A percentile compares a stretch with the other conserved stretches of the same genome.
Conservation (phyloP, 2,888 invertebrate genomes). For the Agonum fuliginosum region DNA sequence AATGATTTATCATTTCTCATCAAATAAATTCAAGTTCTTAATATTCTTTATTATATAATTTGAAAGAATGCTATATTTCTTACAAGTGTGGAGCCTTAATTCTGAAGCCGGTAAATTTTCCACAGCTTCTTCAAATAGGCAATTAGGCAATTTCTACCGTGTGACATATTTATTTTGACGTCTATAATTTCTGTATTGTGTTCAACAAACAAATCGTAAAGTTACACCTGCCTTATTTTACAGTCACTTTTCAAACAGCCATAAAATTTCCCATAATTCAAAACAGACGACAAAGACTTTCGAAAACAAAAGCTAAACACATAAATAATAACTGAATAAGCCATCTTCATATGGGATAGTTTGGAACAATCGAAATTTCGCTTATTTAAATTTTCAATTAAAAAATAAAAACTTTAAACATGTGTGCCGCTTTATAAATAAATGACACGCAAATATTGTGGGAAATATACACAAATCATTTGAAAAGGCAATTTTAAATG, state of each 20-base stretch:
- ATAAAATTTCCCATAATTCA: conserved; percentile 28
- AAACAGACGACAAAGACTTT: conserved; percentile 19
- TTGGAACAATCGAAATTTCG: too few relatives aligned
- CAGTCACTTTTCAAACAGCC: conserved; percentile 25
- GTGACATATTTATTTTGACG: background rate
- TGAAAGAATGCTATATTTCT: too few relatives aligned
- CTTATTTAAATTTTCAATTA: conserved; percentile 14
- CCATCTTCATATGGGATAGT: background rate
- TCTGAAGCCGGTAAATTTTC: too few relatives aligned
- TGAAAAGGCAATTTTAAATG: too few relatives aligned
- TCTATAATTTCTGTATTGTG: conserved; percentile 12
- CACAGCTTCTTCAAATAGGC: too few relatives aligned
- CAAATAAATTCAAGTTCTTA: too few relatives aligned
- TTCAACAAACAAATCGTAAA: conserved; percentile 20
- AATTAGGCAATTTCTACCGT: too few relatives aligned
- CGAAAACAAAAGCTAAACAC: conserved; percentile 8
- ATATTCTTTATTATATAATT: too few relatives aligned
- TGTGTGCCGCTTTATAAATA: background rate
- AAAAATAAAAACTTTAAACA: background rate
- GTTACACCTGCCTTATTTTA: conserved; percentile 11
- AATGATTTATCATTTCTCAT: too few relatives aligned
- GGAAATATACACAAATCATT: too few relatives aligned
- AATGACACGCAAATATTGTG: conserved; percentile 47
- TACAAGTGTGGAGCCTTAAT: too few relatives aligned
- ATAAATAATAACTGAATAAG: background rate